A percentile compares a stretch with the other conserved stretches of the same genome.
Evolutionary conservation across 2,113 vertebrate species (phyloP).

Genomic region (Oplegnathus fasciatus): DNA sequence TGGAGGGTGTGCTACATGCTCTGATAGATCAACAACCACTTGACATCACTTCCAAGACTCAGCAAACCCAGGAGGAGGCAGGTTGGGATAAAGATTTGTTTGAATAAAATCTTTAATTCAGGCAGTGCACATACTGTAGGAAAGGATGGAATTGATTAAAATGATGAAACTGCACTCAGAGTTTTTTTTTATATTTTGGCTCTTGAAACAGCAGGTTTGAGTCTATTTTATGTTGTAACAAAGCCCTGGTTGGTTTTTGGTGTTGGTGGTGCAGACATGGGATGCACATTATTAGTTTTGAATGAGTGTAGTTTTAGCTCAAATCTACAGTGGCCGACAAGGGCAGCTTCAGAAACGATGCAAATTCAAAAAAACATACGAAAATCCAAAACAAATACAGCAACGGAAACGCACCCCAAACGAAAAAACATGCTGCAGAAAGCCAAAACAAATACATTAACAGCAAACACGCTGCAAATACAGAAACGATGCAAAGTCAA

Average conservation of each 20-base stretch:
- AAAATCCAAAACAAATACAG: too few species aligned
- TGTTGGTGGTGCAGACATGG: neutral
- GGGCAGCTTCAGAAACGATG: too few species aligned
- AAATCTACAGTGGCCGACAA: too few species aligned
- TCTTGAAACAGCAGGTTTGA: conserved; percentile 9
- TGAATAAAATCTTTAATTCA: conserved; percentile 40
- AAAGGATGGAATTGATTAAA: neutral
- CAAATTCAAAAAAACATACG: too few species aligned
- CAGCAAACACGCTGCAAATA: too few species aligned
- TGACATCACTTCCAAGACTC: conserved; percentile 66
- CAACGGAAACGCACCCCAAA: too few species aligned
- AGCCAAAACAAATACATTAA: too few species aligned
- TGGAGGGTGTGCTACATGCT: conserved; percentile 47
- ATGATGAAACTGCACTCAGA: neutral
- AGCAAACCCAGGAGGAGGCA: conserved; percentile 27
- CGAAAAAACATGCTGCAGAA: too few species aligned
- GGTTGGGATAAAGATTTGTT: conserved; percentile 30
- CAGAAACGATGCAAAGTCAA: too few species aligned
- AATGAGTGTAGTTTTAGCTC: neutral
- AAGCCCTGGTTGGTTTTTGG: neutral
- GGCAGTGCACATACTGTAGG: neutral
- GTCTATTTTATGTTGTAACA: neutral
- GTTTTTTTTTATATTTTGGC: neutral
- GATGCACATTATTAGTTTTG: neutral
- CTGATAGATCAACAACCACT: conserved; percentile 64